Percentiles rank a stretch among this genome's conserved stretches.
Conservation (phyloP, 2,797 vertebrate genomes). For the Lepilemur ruficaudatus region DNA sequence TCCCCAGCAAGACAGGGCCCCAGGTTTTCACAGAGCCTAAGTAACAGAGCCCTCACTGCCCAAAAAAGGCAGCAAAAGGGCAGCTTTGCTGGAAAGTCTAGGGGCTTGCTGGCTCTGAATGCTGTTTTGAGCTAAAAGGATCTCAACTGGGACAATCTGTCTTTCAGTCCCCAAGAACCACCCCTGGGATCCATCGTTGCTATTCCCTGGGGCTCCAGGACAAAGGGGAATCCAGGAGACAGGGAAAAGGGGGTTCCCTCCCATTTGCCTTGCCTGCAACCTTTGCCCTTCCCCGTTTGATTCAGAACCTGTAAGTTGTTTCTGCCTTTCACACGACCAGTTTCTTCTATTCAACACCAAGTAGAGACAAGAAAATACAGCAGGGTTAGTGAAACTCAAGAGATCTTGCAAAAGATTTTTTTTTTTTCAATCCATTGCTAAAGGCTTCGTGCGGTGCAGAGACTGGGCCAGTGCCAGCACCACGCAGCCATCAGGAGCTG, state of each 20-base stretch:
- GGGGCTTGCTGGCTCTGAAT: neutral
- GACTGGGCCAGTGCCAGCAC: neutral
- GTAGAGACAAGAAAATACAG: neutral
- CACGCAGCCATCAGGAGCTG: conserved; percentile 44
- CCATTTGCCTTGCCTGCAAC: too few species aligned
- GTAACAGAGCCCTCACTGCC: neutral
- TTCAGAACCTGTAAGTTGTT: neutral
- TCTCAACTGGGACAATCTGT: neutral
- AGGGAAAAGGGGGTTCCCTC: neutral
- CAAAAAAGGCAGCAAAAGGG: neutral
- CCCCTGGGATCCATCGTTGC: neutral
- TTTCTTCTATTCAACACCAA: neutral
- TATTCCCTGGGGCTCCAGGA: neutral
- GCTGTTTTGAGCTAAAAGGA: neutral
- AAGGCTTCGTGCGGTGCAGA: neutral
- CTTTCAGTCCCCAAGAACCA: neutral
- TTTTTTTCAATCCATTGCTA: neutral
- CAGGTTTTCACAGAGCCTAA: neutral
- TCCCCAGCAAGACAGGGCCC: neutral
- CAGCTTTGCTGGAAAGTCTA: neutral
- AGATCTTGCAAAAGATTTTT: neutral
- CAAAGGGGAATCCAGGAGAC: neutral
- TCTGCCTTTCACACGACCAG: neutral
- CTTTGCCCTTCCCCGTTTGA: neutral
- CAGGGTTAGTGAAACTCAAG: neutral